Base-by-base conservation (phyloP, 2,797 vertebrate species). In the Rhyacichthys aspro region DNA sequence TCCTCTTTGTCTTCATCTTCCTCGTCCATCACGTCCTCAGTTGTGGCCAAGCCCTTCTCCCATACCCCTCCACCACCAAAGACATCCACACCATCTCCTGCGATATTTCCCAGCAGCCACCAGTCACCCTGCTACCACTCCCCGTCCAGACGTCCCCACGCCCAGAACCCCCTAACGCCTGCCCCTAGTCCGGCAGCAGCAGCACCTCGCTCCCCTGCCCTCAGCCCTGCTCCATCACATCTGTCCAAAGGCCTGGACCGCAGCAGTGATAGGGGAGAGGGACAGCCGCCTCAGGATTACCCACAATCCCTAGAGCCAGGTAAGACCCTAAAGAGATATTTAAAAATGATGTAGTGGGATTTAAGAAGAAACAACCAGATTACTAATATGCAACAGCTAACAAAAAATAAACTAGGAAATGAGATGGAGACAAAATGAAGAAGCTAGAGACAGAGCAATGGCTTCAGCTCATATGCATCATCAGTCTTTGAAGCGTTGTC, bases 81-180 rank as follows among this genome's bases (percentile, higher is more conserved):
- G 91, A 90, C 78, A 0, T 67, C 91, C 58, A 58, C 92, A 19
- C 87, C 92, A 1, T 93, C 94, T 0, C 89, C 91, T 0, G 90
- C 89, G 9, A 16, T 91, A 60, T 94, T 92, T 53, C 58, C 93
- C 82, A 90, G 90, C 85, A 93, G 91, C 82, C 95, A 94, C 34
- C 93, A 95, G 52, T 95, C 95, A 0, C 95, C 95, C 23, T 96
- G 95, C 86, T 96, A 94, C 89, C 95, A 93, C 86, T 96, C 96
- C 0, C 94, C 95, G 0, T 85, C 92, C 80, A 84, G 91, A 11
- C 90, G 93, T 59, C 82, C 91, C 43, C 93, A 93, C 1, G 82
- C 94, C 11, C 92, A 93, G 37, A 94, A 94, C 73, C 93, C 91
- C 71, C 94, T 93, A 68, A 54, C 86, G 82, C 55, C 89, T 0